A percentile compares a stretch with the other conserved stretches of the same genome.
phyloP scores from a whole-genome alignment of 2,113 vertebrate genomes.

The Camelus dromedarius region DNA sequence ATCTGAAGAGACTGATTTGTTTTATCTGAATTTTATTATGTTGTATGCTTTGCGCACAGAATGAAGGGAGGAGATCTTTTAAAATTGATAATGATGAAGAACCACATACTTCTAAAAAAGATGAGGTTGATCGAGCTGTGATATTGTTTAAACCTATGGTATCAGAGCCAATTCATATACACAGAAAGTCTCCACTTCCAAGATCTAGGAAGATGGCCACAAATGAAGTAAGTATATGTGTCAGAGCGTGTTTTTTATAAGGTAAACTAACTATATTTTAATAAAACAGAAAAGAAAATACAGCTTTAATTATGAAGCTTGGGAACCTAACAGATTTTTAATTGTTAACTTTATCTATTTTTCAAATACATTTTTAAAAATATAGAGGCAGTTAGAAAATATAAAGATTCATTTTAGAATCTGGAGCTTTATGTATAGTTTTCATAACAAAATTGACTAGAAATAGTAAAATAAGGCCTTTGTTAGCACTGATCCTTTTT shows the following conservation, averaged over 20 bases:
- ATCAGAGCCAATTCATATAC: slow-evolving; percentile 95
- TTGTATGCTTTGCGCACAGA: slow-evolving; percentile 85
- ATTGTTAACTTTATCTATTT: slow-evolving; percentile 38
- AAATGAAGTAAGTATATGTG: slow-evolving; percentile 91
- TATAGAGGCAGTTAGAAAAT: neutral
- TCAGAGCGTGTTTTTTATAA: slow-evolving; percentile 61
- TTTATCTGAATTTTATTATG: slow-evolving; percentile 25
- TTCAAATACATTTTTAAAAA: slow-evolving; percentile 51
- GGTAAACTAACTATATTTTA: slow-evolving; percentile 69
- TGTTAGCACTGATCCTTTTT: neutral
- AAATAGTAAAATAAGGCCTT: neutral
- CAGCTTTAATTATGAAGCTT: slow-evolving; percentile 72
- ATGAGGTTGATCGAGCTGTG: slow-evolving; percentile 91
- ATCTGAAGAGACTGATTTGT: slow-evolving; percentile 8
- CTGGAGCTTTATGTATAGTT: neutral
- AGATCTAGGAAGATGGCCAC: slow-evolving; percentile 92
- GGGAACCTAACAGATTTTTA: slow-evolving; percentile 37
- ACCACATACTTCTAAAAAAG: slow-evolving; percentile 86
- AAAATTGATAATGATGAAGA: slow-evolving; percentile 92
- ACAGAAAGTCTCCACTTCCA: slow-evolving; percentile 93
- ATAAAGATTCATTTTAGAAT: neutral
- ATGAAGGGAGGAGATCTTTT: slow-evolving; percentile 89
- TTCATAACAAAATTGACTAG: neutral
- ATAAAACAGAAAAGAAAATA: slow-evolving; percentile 83
- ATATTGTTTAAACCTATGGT: slow-evolving; percentile 94